A percentile compares a stretch with the other conserved stretches of the same genome.
Evolutionary conservation across 2,113 vertebrate genomes (phyloP).

Genomic region (Macquaria australasica): DNA sequence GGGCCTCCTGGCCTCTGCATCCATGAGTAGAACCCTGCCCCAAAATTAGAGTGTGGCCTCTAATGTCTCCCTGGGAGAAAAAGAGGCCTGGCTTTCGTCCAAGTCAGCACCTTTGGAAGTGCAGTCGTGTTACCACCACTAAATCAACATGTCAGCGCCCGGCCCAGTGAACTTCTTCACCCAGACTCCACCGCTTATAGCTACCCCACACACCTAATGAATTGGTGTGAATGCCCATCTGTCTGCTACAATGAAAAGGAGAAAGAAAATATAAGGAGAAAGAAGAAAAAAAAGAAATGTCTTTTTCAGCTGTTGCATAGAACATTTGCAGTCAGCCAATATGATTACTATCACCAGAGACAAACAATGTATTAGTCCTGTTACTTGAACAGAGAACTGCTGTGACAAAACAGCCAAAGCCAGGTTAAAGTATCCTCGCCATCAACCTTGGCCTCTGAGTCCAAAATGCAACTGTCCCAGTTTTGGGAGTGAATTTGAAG

Average conservation of each 20-base stretch:
- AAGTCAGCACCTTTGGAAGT: slow-evolving; percentile 87
- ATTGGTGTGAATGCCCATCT: slow-evolving; percentile 71
- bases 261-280: slow-evolving; percentile 44
- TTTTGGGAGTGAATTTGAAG: slow-evolving; percentile 54
- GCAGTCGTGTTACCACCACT: slow-evolving; percentile 85
- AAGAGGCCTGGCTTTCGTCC: slow-evolving; percentile 84
- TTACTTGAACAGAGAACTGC: slow-evolving; percentile 16
- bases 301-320: slow-evolving; percentile 15
- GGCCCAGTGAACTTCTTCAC: slow-evolving; percentile 81
- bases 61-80: slow-evolving; percentile 80
- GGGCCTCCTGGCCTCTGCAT: slow-evolving; percentile 64
- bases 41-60: slow-evolving; percentile 82
- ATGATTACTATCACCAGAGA: slow-evolving; percentile 8
- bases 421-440: slow-evolving; percentile 16
- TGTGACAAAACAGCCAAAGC: slow-evolving; percentile 12
- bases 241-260: slow-evolving; percentile 56
- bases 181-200: slow-evolving; percentile 77
- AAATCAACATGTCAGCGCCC: slow-evolving; percentile 88
- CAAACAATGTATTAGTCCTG: not conserved
- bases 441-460: slow-evolving; percentile 66
- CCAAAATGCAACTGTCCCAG: slow-evolving; percentile 68
- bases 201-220: slow-evolving; percentile 80
- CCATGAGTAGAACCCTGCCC: slow-evolving; percentile 68
- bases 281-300: slow-evolving; percentile 2
- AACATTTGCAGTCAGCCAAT: slow-evolving; percentile 13